Conservation (phyloP, 2,797 vertebrate genomes). For the Chromis chromis region DNA sequence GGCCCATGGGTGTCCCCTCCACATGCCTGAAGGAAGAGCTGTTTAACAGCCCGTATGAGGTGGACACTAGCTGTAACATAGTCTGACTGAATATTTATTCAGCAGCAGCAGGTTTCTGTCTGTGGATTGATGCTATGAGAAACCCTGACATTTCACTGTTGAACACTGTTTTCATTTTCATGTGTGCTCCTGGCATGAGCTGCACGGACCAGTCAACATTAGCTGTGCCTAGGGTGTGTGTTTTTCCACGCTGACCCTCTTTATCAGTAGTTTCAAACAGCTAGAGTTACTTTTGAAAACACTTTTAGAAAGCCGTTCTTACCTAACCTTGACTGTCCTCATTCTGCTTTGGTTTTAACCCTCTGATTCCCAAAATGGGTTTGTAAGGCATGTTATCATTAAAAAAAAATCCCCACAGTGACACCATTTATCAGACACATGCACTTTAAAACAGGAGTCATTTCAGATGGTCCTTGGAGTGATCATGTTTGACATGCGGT, state of each 20-base stretch:
- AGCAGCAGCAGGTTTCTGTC: conserved; percentile 67
- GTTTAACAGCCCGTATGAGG: conserved; percentile 48
- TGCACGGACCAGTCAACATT: conserved; percentile 29
- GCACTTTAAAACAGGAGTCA: no score
- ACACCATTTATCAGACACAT: no score
- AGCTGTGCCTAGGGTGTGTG: conserved; percentile 29
- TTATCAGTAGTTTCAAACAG: conserved; percentile 31
- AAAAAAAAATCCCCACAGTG: no score
- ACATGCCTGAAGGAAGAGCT: conserved; percentile 70
- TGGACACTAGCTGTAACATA: conserved; percentile 49
- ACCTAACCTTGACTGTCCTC: neutral
- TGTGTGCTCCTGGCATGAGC: conserved; percentile 43
- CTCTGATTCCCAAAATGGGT: neutral
- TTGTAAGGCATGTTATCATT: no score
- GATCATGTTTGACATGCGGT: no score
- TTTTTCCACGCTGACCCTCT: conserved; percentile 21
- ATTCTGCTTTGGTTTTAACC: neutral
- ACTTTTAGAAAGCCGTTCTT: neutral
- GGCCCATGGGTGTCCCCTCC: conserved; percentile 64
- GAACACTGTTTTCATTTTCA: conserved; percentile 61
- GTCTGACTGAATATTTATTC: conserved; percentile 68
- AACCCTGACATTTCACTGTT: conserved; percentile 46
- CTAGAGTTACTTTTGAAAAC: conserved; percentile 34
- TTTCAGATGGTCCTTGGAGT: no score
- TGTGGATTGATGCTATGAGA: conserved; percentile 44